Evolutionary conservation across 2,888 invertebrate species (phyloP).

Genomic region (Molanna angustata): DNA sequence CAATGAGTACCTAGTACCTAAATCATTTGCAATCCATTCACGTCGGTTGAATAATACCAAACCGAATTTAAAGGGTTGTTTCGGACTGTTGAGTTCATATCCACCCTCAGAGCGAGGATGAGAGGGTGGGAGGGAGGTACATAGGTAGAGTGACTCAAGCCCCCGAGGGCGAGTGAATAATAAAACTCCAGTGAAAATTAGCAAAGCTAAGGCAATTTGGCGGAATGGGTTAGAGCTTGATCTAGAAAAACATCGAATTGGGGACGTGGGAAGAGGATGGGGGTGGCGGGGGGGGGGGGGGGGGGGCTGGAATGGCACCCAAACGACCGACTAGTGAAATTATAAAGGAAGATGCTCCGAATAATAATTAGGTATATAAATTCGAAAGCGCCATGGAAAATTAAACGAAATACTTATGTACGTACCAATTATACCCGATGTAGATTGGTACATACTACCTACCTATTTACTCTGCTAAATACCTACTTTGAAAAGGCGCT

Average conservation of each 20-base stretch:
- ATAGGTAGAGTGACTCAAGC: too few species aligned
- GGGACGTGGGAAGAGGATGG: too few species aligned
- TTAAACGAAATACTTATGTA: background rate
- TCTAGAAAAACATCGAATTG: slow-evolving; percentile 10
- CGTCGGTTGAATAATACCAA: slow-evolving; percentile 8
- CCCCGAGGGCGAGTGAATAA: too few species aligned
- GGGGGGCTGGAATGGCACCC: slow-evolving; percentile 8
- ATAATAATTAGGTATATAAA: slow-evolving; percentile 10
- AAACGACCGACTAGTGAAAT: slow-evolving; percentile 11
- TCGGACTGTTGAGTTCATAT: background rate
- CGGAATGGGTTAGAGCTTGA: slow-evolving; percentile 11
- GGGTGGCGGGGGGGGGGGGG: too few species aligned
- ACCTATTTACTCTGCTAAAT: slow-evolving; percentile 3
- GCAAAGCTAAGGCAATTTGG: slow-evolving; percentile 22
- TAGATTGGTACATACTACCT: slow-evolving; percentile 4
- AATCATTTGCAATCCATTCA: slow-evolving; percentile 7
- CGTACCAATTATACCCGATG: slow-evolving; percentile 5
- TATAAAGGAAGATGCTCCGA: slow-evolving; percentile 7
- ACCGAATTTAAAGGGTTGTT: slow-evolving; percentile 6
- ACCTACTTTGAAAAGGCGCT: too few species aligned
- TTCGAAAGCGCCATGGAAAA: background rate
- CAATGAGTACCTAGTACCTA: background rate
- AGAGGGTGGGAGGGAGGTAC: too few species aligned
- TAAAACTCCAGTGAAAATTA: slow-evolving; percentile 20
- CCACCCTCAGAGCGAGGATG: slow-evolving; percentile 2